A percentile compares a stretch with the other conserved stretches of the same genome.
Evolutionary conservation across 2,797 vertebrate species (phyloP).

Genomic region (Hafferia zeledoni): DNA sequence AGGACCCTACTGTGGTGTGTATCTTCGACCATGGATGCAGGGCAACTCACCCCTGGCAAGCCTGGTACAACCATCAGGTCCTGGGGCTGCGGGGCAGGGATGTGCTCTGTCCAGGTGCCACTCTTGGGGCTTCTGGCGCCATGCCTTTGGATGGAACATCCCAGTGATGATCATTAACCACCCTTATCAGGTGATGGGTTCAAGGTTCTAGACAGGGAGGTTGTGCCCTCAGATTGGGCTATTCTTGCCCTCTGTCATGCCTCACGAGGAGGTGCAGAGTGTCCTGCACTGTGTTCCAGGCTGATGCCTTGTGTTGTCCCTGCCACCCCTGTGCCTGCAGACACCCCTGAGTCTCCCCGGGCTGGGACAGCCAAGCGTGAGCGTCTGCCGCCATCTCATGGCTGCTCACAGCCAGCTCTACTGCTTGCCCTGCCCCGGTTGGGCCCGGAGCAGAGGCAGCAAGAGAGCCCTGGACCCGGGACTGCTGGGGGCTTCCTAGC

Average conservation of each 20-base stretch:
- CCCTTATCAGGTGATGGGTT: not conserved
- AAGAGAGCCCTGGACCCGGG: rapidly evolving
- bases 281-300: not conserved
- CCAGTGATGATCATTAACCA: not conserved
- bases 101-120: not conserved
- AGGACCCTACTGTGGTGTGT: not conserved
- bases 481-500: not conserved
- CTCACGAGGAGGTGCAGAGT: rapidly evolving
- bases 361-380: not conserved
- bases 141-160: not conserved
- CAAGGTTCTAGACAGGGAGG: not conserved
- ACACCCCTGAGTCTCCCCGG: not conserved
- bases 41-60: not conserved
- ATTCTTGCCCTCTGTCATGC: not conserved
- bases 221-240: not conserved
- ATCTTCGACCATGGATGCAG: not conserved
- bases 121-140: rapidly evolving
- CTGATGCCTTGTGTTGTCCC: not conserved
- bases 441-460: rapidly evolving
- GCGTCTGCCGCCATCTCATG: constrained; percentile 55
- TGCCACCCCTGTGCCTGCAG: not conserved
- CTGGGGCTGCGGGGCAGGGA: not conserved
- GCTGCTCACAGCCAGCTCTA: not conserved
- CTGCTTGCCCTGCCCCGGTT: not conserved
- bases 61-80: not conserved